phyloP scores from a whole-genome alignment of 2,888 invertebrate species.

The Brenthis ino region DNA sequence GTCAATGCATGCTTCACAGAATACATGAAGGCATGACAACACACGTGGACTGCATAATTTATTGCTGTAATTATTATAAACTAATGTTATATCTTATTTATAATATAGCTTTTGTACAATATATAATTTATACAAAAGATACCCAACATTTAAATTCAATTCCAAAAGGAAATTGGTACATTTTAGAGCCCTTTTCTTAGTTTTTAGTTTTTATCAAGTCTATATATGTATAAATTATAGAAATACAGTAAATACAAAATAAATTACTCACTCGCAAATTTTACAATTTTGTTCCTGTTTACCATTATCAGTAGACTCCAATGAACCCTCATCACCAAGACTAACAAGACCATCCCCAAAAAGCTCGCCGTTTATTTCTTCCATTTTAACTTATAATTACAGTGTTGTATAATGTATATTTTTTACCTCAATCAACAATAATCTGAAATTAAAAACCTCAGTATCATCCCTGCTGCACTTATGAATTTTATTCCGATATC shows the following conservation, averaged over 20 bases:
- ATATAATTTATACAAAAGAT: too few relatives aligned
- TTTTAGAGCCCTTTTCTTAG: too few relatives aligned
- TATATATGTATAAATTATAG: neutral
- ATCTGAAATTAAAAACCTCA: slow-evolving; percentile 56
- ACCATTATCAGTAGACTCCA: slow-evolving; percentile 75
- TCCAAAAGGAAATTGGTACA: too few relatives aligned
- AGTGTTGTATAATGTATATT: slow-evolving; percentile 71
- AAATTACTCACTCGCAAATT: slow-evolving; percentile 83
- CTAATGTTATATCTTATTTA: neutral
- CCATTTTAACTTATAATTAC: slow-evolving; percentile 82
- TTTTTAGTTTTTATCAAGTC: neutral
- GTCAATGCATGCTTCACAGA: slow-evolving; percentile 95
- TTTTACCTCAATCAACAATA: slow-evolving; percentile 70
- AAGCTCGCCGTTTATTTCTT: slow-evolving; percentile 81
- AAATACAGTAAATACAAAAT: neutral
- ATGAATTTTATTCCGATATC: too few relatives aligned
- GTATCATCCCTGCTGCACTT: too few relatives aligned
- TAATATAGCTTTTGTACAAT: neutral
- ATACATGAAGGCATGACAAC: slow-evolving; percentile 96
- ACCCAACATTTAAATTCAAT: too few relatives aligned
- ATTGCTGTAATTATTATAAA: slow-evolving; percentile 75
- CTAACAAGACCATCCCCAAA: slow-evolving; percentile 76
- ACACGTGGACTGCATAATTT: slow-evolving; percentile 92
- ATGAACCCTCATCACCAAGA: slow-evolving; percentile 76
- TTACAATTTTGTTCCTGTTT: slow-evolving; percentile 84